Percentiles rank a stretch among this genome's conserved stretches.
phyloP scores from a whole-genome alignment of 2,797 vertebrate genomes.

The Cottoperca gobio region DNA sequence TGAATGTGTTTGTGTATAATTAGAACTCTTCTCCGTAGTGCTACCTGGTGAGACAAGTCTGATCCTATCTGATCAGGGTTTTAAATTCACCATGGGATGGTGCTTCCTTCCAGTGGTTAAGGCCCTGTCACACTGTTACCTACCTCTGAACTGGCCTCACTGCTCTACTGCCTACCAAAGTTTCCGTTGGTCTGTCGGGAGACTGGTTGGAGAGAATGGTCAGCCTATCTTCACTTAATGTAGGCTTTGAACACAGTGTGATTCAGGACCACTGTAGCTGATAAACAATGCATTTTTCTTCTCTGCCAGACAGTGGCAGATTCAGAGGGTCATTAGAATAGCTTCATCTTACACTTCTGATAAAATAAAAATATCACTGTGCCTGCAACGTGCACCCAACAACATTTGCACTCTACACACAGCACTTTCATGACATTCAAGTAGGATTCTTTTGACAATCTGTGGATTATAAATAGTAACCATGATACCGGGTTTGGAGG shows the following conservation, averaged over 20 bases:
- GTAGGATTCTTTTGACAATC: neutral
- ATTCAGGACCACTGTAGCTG: neutral
- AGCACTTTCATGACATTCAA: neutral
- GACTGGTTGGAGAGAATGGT: neutral
- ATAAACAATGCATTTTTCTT: neutral
- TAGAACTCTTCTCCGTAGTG: neutral
- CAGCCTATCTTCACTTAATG: neutral
- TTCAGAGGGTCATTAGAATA: neutral
- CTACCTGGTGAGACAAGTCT: constrained; percentile 3
- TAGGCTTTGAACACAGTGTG: neutral
- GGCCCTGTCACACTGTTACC: no score
- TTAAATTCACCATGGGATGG: no score
- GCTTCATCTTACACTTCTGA: neutral
- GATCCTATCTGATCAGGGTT: constrained; percentile 2
- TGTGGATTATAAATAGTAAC: neutral
- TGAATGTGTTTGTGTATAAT: neutral
- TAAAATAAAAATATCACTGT: neutral
- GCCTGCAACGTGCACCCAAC: neutral
- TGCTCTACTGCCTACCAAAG: neutral
- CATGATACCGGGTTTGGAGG: neutral
- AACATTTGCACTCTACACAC: neutral
- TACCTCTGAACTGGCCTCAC: no score
- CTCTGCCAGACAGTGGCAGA: neutral
- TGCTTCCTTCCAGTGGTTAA: no score
- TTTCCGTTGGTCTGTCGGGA: neutral